Evolutionary conservation across 2,113 vertebrate genomes (phyloP), one percentile per base, ranked within the genome.

Genomic region (Amphilophus citrinellus): DNA sequence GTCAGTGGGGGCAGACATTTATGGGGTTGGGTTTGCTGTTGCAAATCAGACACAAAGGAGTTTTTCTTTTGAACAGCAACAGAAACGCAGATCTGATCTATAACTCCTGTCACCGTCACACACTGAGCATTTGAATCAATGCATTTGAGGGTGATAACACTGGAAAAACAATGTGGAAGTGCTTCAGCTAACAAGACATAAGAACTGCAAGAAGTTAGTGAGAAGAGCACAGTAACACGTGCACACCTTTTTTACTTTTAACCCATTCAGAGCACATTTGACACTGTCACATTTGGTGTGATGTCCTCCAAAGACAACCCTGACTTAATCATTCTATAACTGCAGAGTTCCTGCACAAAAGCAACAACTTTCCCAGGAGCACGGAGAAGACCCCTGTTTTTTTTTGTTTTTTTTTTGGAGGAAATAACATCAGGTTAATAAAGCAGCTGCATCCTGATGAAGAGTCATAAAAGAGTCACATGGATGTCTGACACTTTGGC

Each of bases 21-120:
- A 24, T 5, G 15, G 0, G 62, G 63, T 13, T 44, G 17, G 50
- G 2, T 50, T 50, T 50, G 15, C 47, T 50, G 3, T 50, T 50
- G 14, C 47, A 17, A 50, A 50, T 50, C 15, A 47, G 44, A 47
- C 44, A 47, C 14, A 14, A 47, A 44, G 42, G 11, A 47, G 15
- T 15, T 50, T 15, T 50, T 17, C 5, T 42, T 66, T 5, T 0
- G n/a, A 42, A 66, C 42, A 7, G 0, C 13, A 15, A 15, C 22
- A 44, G 62, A 39, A 65, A 65, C 35, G 39, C 35, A 39, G 42
- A 13, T 44, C 42, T 44, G 42, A 44, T 2, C 11, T 44, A 7
- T 44, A 44, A 44, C 11, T 44, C 42, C 42, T 3, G 4, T 44
- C 42, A 44, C 42, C 11, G 11, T 13, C 11, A 44, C 42, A 44